Conservation (phyloP, 2,888 invertebrate species). For the Ernsta delagoae region DNA sequence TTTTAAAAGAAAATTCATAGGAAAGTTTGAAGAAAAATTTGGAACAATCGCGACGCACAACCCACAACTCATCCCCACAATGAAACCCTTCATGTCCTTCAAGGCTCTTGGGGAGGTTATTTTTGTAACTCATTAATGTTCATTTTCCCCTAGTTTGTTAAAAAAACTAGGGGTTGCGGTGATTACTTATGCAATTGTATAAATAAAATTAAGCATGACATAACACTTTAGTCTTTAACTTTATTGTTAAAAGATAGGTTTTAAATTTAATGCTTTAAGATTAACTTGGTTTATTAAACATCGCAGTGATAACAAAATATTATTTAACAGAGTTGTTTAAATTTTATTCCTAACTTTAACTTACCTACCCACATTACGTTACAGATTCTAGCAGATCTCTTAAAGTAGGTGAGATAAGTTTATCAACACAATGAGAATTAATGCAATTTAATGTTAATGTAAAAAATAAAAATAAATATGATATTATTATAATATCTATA, state of each 20-base stretch:
- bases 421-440: background rate
- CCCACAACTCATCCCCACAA: background rate
- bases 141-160: background rate
- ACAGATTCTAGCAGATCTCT: conserved; percentile 15
- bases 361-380: too few species aligned
- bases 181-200: background rate
- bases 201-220: too few species aligned
- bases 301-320: background rate
- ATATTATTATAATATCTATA: background rate
- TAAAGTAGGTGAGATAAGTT: conserved; percentile 17
- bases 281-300: too few species aligned
- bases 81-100: background rate
- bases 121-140: conserved; percentile 11
- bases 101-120: conserved; percentile 2
- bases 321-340: background rate
- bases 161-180: background rate
- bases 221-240: too few species aligned
- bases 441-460: too few species aligned
- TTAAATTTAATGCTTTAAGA: too few species aligned
- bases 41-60: background rate
- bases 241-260: too few species aligned
- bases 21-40: background rate
- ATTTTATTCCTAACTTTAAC: background rate
- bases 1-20: background rate
- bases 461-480: too few species aligned